phyloP scores from a whole-genome alignment of 2,113 vertebrate genomes.

The Microtus montanus region DNA sequence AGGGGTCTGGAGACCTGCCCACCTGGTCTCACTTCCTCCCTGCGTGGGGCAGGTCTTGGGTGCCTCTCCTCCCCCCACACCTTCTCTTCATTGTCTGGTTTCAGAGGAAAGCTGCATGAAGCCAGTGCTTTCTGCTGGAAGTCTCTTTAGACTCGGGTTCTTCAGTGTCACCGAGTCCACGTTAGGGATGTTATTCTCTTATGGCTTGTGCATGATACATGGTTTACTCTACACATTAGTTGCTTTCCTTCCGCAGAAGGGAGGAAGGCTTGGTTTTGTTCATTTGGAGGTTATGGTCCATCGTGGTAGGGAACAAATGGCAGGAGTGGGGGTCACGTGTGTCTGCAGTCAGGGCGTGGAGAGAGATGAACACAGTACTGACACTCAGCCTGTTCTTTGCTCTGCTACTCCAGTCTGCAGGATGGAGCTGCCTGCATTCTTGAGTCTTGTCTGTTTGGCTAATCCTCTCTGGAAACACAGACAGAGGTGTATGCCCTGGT shows the following conservation, averaged over 20 bases:
- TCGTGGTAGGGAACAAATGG: not conserved
- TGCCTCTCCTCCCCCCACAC: not conserved
- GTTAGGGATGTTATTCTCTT: not conserved
- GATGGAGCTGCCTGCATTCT: not conserved
- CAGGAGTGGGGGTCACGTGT: not conserved
- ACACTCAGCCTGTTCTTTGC: not conserved
- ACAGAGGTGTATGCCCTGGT: too few relatives aligned
- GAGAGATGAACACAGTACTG: not conserved
- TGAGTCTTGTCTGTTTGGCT: not conserved
- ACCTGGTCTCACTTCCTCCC: not conserved
- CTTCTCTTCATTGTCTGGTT: not conserved
- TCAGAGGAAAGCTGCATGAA: not conserved
- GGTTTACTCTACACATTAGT: not conserved
- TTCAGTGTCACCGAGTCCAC: rapidly evolving
- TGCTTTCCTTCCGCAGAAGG: not conserved
- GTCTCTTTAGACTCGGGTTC: not conserved
- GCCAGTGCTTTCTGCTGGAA: not conserved
- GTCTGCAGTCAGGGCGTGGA: not conserved
- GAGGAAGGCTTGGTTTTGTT: too few relatives aligned
- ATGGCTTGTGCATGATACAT: rapidly evolving
- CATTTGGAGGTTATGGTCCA: not conserved
- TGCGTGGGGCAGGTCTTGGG: not conserved
- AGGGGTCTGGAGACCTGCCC: not conserved
- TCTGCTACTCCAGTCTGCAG: not conserved
- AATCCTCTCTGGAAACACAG: not conserved